A percentile compares a stretch with the other conserved stretches of the same genome.
These are phyloP conservation scores for Steatocranus sp. DNA, from an alignment of 2,797 vertebrate species.

Conservation along the genomic window DNA sequence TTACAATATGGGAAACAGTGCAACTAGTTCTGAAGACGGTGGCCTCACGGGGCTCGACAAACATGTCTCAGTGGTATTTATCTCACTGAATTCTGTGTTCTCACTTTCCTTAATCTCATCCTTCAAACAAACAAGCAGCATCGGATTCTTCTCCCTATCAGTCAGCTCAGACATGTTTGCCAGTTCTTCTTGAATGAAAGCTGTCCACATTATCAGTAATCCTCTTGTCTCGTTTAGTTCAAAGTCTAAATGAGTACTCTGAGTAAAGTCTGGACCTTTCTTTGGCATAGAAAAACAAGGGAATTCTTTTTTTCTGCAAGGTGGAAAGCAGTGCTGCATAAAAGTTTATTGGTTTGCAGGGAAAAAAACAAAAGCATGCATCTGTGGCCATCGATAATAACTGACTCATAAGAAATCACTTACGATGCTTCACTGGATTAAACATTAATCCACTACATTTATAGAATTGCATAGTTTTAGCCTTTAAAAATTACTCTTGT, in stretches of 20 bases:
- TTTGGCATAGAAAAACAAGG: constrained; percentile 69
- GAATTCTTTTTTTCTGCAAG: constrained; percentile 54
- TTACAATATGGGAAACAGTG: constrained; percentile 31
- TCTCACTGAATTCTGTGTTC: constrained; percentile 82
- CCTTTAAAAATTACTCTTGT: background rate
- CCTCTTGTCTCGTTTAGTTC: constrained; percentile 86
- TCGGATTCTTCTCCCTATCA: constrained; percentile 80
- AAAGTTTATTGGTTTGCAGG: constrained; percentile 10
- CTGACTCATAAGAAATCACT: background rate
- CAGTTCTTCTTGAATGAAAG: constrained; percentile 84
- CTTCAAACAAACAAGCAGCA: constrained; percentile 93
- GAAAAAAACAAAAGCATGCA: background rate
- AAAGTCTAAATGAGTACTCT: constrained; percentile 85
- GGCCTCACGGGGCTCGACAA: constrained; percentile 28
- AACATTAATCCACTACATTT: constrained; percentile 22
- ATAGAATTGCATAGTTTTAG: background rate
- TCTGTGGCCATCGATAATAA: constrained; percentile 5
- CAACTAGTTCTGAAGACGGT: background rate
- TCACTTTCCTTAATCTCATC: constrained; percentile 84
- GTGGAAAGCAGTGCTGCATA: constrained; percentile 38
- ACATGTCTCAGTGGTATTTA: constrained; percentile 80
- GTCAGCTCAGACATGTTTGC: constrained; percentile 83
- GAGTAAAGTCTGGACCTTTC: constrained; percentile 89
- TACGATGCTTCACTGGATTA: constrained; percentile 11
- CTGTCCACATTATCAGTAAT: constrained; percentile 88